phyloP scores from a whole-genome alignment of 1,140 invertebrate genomes.

The Zaprionus ornatus region DNA sequence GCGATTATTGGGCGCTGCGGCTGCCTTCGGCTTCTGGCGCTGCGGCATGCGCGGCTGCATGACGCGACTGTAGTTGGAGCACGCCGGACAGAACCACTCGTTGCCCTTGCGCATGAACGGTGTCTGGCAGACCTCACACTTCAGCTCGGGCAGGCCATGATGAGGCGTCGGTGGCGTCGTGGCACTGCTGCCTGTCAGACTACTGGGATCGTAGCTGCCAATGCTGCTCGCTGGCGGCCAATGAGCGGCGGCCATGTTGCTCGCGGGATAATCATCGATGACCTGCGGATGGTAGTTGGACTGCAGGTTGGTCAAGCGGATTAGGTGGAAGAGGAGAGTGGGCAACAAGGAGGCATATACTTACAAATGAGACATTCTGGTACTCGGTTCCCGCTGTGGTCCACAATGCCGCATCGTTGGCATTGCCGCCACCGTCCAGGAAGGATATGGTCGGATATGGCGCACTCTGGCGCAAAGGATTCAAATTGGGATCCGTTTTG shows the following conservation, averaged over 20 bases:
- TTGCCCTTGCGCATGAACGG: slow-evolving; percentile 56
- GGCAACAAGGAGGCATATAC: slow-evolving; percentile 23
- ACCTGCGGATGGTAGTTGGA: slow-evolving; percentile 73
- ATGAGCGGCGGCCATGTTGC: slow-evolving; percentile 61
- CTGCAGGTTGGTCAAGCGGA: slow-evolving; percentile 30
- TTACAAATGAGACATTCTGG: slow-evolving; percentile 67
- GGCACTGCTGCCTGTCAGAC: slow-evolving; percentile 43
- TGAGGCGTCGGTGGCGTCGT: slow-evolving; percentile 31
- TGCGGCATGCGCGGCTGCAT: slow-evolving; percentile 50
- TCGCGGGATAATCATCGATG: slow-evolving; percentile 65
- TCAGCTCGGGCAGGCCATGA: slow-evolving; percentile 50
- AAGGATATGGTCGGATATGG: slow-evolving; percentile 62
- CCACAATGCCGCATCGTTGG: slow-evolving; percentile 59
- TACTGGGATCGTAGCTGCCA: slow-evolving; percentile 56
- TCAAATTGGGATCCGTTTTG: slow-evolving; percentile 71
- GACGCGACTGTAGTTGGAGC: slow-evolving; percentile 35
- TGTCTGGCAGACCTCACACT: slow-evolving; percentile 66
- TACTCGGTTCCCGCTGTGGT: slow-evolving; percentile 52
- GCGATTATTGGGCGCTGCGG: slow-evolving; percentile 84
- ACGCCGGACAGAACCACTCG: slow-evolving; percentile 56
- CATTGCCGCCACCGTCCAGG: slow-evolving; percentile 40
- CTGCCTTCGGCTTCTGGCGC: slow-evolving; percentile 72
- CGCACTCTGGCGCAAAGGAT: slow-evolving; percentile 53
- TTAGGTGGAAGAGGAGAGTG: slow-evolving; percentile 6
- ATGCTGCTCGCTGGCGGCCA: slow-evolving; percentile 58